Evolutionary conservation across 2,888 invertebrate species (phyloP).

Genomic region (Ophion obscuratus): DNA sequence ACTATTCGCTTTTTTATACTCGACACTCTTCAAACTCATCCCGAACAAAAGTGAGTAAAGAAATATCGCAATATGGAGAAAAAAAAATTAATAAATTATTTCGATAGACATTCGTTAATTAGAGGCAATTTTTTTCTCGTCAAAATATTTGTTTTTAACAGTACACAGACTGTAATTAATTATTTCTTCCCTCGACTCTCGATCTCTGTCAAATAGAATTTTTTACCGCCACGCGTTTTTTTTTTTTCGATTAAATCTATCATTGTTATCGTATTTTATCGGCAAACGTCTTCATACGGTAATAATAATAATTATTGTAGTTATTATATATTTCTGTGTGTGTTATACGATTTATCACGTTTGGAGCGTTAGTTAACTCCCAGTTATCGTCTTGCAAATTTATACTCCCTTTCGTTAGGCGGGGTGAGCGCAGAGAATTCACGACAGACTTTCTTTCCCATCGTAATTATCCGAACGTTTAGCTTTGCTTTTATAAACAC

Average conservation of each 20-base stretch:
- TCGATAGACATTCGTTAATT: neutral
- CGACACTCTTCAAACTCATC: neutral
- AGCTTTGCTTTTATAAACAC: constrained; percentile 22
- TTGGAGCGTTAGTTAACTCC: constrained; percentile 43
- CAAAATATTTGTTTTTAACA: too few relatives aligned
- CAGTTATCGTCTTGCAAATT: constrained; percentile 11
- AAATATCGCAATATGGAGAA: neutral
- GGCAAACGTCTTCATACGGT: constrained; percentile 48
- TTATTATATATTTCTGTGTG: constrained; percentile 13
- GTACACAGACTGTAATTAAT: too few relatives aligned
- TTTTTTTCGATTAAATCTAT: constrained; percentile 53
- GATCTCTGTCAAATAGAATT: neutral
- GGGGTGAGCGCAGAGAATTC: constrained; percentile 69
- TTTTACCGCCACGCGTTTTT: constrained; percentile 24
- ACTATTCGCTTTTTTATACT: neutral
- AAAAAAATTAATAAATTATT: constrained; percentile 10
- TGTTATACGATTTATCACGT: constrained; percentile 63
- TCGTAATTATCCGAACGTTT: constrained; percentile 33
- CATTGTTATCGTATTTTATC: constrained; percentile 62
- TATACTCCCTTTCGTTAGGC: constrained; percentile 50
- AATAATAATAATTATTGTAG: constrained; percentile 30
- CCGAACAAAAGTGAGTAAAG: neutral
- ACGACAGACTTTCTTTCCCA: constrained; percentile 48
- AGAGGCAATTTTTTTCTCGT: too few relatives aligned
- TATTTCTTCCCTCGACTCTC: neutral